Base-by-base conservation (phyloP, 2,113 vertebrate genomes). In the Galbula dea region DNA sequence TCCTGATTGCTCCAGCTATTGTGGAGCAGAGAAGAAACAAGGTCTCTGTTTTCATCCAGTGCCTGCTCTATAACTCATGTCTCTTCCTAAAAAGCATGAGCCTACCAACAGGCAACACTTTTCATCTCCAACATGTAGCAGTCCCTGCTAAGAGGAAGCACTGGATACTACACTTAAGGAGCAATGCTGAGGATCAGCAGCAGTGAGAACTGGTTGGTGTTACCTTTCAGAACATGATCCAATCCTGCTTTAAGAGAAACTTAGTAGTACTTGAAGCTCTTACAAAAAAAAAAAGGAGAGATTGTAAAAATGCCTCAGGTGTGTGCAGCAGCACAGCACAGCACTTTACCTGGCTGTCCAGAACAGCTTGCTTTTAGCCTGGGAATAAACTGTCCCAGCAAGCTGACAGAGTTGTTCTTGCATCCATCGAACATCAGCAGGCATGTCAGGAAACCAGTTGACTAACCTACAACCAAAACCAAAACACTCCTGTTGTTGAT, bases 381-480 rank as follows among this genome's bases (percentile, higher is more conserved):
- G 97, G 71, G 95, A 92, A 85, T 98, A 98, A 29, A 98, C 93
- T 5, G 97, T 93, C 14, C 97, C 97, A 68, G 97, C 98, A 76
- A 98, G 88, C 21, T 96, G 97, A 30, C 89, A 93, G n/a, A 99
- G 80, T 80, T 97, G 96, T 23, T 93, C 89, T 48, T 97, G 97
- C 91, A 98, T 97, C 98, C 98, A 99, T 76, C 97, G 96, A 45
- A 98, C 94, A 17, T 99, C 98, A 46, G 98, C 97, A 6, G 98
- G 98, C 68, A 99, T 98, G 83, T 99, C 98, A 37, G 98, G 98
- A 92, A 99, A 98, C 98, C 98, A 99, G 91, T 98, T 98, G 45
- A 99, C 96, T 82, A 99, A 92, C 96, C 98, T 99, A 86, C 22
- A 91, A 52, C 18, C 51, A 81, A 41, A 78, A 76, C 2, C 57